Evolutionary conservation across 2,888 invertebrate species (phyloP), one percentile per base, ranked within the genome.

Genomic region (Platerodrilus igneus): DNA sequence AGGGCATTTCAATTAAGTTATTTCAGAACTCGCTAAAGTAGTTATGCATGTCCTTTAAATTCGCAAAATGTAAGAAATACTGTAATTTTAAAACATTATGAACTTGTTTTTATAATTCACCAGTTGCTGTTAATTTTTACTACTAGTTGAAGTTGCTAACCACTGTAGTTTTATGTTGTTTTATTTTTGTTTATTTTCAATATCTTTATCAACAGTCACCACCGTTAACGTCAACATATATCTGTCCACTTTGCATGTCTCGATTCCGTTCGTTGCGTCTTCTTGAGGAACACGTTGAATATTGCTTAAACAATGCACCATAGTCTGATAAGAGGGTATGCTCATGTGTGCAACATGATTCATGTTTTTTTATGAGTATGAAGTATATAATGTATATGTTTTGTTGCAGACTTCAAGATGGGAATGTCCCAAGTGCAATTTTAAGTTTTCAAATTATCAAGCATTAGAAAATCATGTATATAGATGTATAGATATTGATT

Each of bases 211-310:
- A 36, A 32, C 47, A 52, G 48, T 66, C 69, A 2, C 73, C 74
- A 25, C 73, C 72, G n/a, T n/a, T n/a, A 38, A 71, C 70, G 43
- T 57, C 60, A 26, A 66, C 68, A 1, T 76, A 60, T 67, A 66
- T 67, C 61, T 79, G 79, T 50, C 79, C 78, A 0, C 70, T 78
- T 42, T 79, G 79, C 61, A 72, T 72, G 57, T 55, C 65, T 50
- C 63, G 68, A 10, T 77, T 72, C 58, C 71, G 71, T 50, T 68
- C 76, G 0, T 52, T 76, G 11, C 62, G 70, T 48, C 53, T 73
- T 23, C 58, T 79, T 14, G 72, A 78, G 52, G 75, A 77, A 51
- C 79, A 79, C 47, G 69, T 78, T 9, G 76, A 78, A 13, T 60
- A 66, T 9, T 77, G 77, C 19, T n/a, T 41, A 7, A 9, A 16